Evolutionary conservation across 2,113 vertebrate genomes (phyloP).

Genomic region (Barbus barbus): DNA sequence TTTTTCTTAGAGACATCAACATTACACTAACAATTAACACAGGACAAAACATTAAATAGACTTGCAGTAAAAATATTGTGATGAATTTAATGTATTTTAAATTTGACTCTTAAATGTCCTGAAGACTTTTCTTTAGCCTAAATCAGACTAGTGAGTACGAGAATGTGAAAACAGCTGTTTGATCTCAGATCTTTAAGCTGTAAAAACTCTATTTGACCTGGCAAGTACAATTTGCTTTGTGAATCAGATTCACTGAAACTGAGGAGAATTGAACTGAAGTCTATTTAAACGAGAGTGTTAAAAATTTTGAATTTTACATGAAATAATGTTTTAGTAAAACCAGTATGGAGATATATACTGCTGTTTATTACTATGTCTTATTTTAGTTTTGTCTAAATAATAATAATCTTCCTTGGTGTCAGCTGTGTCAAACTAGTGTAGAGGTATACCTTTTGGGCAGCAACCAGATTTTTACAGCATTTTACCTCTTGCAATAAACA

Average conservation of each 20-base stretch:
- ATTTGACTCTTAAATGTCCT: background rate
- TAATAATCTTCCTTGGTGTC: background rate
- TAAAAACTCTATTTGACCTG: background rate
- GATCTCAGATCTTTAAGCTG: too few species aligned
- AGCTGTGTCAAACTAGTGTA: background rate
- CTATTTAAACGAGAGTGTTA: too few species aligned
- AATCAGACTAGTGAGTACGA: too few species aligned
- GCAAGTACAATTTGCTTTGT: background rate
- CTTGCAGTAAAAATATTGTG: background rate
- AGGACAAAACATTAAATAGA: background rate
- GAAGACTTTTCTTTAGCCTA: too few species aligned
- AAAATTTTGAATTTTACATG: too few species aligned
- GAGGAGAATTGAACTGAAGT: too few species aligned
- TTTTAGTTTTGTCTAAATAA: too few species aligned
- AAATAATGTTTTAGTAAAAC: background rate
- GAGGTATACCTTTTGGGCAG: background rate
- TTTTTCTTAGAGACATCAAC: background rate
- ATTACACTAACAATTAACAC: background rate
- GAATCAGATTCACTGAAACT: background rate
- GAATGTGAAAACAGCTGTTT: too few species aligned
- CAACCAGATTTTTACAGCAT: background rate
- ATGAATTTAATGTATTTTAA: background rate
- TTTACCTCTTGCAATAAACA: background rate
- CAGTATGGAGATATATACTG: background rate
- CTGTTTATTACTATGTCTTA: too few species aligned